phyloP scores from a whole-genome alignment of 2,888 invertebrate genomes.

The Parapristionchus giblindavisi region DNA sequence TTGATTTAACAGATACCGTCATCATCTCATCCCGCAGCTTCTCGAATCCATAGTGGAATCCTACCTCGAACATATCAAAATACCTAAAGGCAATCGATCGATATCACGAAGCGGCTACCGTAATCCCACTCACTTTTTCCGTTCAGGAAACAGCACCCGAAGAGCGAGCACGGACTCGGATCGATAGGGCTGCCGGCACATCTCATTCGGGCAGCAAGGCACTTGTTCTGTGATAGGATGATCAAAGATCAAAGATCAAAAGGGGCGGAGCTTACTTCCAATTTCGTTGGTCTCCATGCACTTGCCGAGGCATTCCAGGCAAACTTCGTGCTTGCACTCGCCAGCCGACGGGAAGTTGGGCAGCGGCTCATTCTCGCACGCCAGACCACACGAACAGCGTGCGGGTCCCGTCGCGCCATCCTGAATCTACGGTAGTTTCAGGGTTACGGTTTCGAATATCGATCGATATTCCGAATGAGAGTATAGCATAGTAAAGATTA shows the following conservation, averaged over 20 bases:
- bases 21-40: constrained; percentile 53
- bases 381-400: constrained; percentile 40
- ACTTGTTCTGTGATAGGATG: no score
- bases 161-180: constrained; percentile 56
- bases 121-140: constrained; percentile 38
- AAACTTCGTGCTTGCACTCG: constrained; percentile 61
- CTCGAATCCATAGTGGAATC: constrained; percentile 54
- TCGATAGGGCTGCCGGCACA: constrained; percentile 57
- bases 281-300: constrained; percentile 53
- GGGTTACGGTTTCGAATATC: no score
- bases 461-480: no score
- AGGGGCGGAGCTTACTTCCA: constrained; percentile 39
- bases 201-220: constrained; percentile 54
- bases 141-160: constrained; percentile 54
- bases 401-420: no score
- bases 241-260: no score
- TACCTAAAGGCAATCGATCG: constrained; percentile 36
- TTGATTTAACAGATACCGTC: no score
- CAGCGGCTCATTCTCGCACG: constrained; percentile 56
- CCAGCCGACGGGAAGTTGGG: constrained; percentile 60
- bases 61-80: constrained; percentile 56
- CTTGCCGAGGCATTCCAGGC: constrained; percentile 49
- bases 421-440: no score
- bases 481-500: no score
- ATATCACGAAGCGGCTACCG: background rate